Base-by-base conservation (phyloP, 2,113 vertebrate genomes). In the Sapajus apella region DNA sequence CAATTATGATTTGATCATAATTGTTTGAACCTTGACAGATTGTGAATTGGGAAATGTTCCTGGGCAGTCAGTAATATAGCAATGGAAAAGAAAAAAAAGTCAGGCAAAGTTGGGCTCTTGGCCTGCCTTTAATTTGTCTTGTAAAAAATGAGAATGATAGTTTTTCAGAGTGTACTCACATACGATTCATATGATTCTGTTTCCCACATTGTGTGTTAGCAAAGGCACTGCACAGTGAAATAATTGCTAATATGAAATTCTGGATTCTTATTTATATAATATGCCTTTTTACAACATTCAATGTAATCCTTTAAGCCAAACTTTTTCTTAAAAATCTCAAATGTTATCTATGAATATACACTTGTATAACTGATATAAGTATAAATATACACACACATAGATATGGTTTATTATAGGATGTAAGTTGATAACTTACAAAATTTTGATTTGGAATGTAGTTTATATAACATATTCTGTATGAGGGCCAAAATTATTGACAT, bases 361-460 rank as follows among this genome's bases (percentile, higher is more conserved):
- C 47, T 14, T 27, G 9, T 89, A 5, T 90, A 77, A 55, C 35
- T 81, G n/a, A n/a, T 75, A 23, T 70, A 81, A 66, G 21, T 93
- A 56, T 82, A 47, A 72, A 40, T 58, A 10, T 82, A 20, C 4
- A 70, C 35, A 4, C 16, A n/a, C 16, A 58, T 4, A 76, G 56
- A 37, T 95, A 37, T 81, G 8, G 16, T 56, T 70, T 87, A 0
- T 68, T 96, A 27, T 17, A 83, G 61, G 37, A 21, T 79, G 20
- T 87, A 72, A 73, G 17, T 90, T 91, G 13, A 3, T 80, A 58
- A 47, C 40, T 68, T 80, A 87, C 0, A 87, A 70, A 81, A 56
- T 89, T 85, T 96, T 27, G 96, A 17, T 91, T 93, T 23, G 77
- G 21, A 81, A 95, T 96, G 25, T 73, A 50, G 89, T 94, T 91